Base-by-base conservation (phyloP, 2,797 vertebrate species). In the Scleropages formosus region DNA sequence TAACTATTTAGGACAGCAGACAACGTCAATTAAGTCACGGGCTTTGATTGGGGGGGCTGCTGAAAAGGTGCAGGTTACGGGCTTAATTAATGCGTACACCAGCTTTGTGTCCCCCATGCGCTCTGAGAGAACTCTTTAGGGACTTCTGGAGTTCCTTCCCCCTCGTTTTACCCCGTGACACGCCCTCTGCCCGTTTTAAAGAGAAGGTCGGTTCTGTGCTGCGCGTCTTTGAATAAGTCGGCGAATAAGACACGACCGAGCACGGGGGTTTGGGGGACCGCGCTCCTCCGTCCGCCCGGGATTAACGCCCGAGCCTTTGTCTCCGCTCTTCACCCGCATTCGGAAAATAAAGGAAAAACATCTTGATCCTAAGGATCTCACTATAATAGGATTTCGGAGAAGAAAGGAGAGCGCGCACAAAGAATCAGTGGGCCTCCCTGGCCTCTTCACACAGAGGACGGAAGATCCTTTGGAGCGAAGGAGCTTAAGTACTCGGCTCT, bases 61-160 rank as follows among this genome's bases (percentile, higher is more conserved):
- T 80, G 85, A 78, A 85, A 80, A 84, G 84, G 79, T 81, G 81
- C 0, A 80, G 84, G 82, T 86, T 82, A 88, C 81, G 72, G 13
- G 74, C 31, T 74, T 82, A 83, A 88, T 88, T 22, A 86, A 82
- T 82, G 85, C 85, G 84, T 82, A 77, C 65, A 11, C 4, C 4
- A 72, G 75, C 78, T 85, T 73, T 46, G 68, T 58, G 80, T 68
- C 77, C 59, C 75, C 79, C 77, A 70, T 72, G 75, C 78, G 79
- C 78, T 77, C 76, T 59, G 67, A 78, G 74, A 65, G 71, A 61
- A 63, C 76, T 63, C 63, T 61, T 60, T 15, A 69, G 59, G 53
- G 13, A 70, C 75, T 81, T 82, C 81, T 51, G 51, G 77, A 76
- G 74, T 74, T 51, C 73, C 49, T 61, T 61, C 75, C 64, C 66